These are phyloP conservation scores for Mimachlamys varia DNA, from an alignment of 2,888 invertebrate species.

Conservation along the genomic window DNA sequence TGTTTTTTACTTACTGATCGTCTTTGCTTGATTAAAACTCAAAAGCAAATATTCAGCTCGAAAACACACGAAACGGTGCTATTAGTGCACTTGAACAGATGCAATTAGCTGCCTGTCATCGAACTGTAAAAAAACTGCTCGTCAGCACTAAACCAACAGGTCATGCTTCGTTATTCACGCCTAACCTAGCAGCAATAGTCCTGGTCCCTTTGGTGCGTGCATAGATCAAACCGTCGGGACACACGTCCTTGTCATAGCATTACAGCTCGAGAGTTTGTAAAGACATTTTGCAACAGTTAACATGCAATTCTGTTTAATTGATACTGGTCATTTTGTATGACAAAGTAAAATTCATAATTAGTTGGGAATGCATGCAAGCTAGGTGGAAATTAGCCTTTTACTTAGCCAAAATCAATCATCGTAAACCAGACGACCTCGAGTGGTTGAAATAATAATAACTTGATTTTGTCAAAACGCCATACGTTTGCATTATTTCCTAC, in stretches of 20 bases:
- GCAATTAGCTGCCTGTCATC: constrained; percentile 28
- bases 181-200: neutral
- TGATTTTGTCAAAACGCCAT: neutral
- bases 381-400: neutral
- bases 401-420: neutral
- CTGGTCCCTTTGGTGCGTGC: neutral
- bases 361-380: no score
- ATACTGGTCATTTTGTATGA: neutral
- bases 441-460: neutral
- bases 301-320: no score
- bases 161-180: neutral
- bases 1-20: neutral
- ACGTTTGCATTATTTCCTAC: constrained; percentile 19
- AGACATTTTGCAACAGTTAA: no score
- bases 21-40: constrained; percentile 9
- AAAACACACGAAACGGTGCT: neutral
- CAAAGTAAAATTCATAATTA: neutral
- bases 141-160: neutral
- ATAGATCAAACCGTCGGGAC: no score
- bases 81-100: constrained; percentile 16
- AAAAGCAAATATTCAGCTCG: constrained; percentile 18
- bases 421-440: neutral
- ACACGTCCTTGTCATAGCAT: no score
- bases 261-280: no score
- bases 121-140: neutral